Conservation (phyloP, 2,888 invertebrate species). For the Orthosia incerta region DNA sequence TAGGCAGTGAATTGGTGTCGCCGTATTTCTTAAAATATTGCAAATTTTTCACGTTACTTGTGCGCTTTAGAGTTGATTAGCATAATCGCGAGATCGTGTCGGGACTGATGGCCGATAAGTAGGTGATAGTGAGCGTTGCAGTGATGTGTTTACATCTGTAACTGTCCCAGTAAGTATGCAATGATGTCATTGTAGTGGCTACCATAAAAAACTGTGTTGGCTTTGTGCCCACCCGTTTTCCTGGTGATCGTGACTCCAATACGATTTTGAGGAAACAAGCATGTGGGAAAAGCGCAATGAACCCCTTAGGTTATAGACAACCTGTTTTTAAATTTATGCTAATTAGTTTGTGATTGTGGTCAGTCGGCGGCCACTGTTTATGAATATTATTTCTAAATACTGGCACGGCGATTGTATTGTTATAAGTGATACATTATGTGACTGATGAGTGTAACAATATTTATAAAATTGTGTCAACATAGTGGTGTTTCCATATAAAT, state of each 20-base stretch:
- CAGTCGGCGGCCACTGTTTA: slow-evolving; percentile 61
- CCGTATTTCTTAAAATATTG: slow-evolving; percentile 79
- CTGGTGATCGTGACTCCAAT: slow-evolving; percentile 83
- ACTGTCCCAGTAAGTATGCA: slow-evolving; percentile 85
- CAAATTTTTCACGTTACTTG: slow-evolving; percentile 73
- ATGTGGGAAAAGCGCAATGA: slow-evolving; percentile 83
- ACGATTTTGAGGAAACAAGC: slow-evolving; percentile 81
- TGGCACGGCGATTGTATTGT: slow-evolving; percentile 41
- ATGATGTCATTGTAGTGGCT: slow-evolving; percentile 89
- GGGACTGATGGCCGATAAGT: slow-evolving; percentile 71
- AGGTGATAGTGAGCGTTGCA: slow-evolving; percentile 75
- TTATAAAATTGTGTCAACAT: slow-evolving; percentile 61
- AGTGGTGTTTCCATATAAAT: slow-evolving; percentile 43
- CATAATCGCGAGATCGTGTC: slow-evolving; percentile 65
- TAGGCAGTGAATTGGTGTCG: slow-evolving; percentile 86
- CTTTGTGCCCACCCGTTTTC: slow-evolving; percentile 90
- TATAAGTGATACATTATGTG: slow-evolving; percentile 43
- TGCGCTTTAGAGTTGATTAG: slow-evolving; percentile 70
- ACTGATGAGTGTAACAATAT: slow-evolving; percentile 52
- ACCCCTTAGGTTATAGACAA: slow-evolving; percentile 83
- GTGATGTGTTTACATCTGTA: slow-evolving; percentile 90
- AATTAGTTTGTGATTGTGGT: slow-evolving; percentile 71
- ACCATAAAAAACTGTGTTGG: slow-evolving; percentile 89
- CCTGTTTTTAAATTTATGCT: slow-evolving; percentile 79
- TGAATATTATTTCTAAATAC: slow-evolving; percentile 38